Percentiles rank a stretch among this genome's conserved stretches.
Evolutionary conservation across 2,888 invertebrate genomes (phyloP).

Genomic region (Dynastes tityus): DNA sequence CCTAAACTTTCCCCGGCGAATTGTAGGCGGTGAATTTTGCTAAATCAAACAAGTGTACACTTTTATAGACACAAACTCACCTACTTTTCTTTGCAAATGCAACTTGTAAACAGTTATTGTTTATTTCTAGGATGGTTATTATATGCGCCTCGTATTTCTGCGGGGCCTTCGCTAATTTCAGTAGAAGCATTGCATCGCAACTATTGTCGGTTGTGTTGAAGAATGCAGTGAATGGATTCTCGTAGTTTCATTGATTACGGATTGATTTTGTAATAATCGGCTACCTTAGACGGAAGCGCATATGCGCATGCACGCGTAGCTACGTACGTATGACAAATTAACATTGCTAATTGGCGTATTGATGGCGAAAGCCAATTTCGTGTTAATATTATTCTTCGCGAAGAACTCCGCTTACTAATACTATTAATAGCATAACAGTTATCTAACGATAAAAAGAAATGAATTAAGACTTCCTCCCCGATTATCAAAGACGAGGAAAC

Average conservation of each 20-base stretch:
- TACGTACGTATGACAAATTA: conserved; percentile 15
- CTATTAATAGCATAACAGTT: neutral
- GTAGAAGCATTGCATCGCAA: too few species aligned
- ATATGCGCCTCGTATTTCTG: too few species aligned
- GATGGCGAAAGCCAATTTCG: conserved; percentile 5
- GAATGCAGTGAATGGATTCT: conserved; percentile 14
- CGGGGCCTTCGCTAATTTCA: too few species aligned
- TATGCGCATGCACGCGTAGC: neutral
- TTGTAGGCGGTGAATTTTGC: too few species aligned
- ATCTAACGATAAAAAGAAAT: conserved; percentile 1
- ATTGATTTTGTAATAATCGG: conserved; percentile 8
- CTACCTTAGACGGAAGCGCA: neutral
- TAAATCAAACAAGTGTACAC: too few species aligned
- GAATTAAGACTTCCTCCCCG: neutral
- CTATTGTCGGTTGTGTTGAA: neutral
- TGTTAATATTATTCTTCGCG: neutral
- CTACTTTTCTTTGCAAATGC: too few species aligned
- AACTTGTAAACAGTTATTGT: too few species aligned
- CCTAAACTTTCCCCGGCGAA: too few species aligned
- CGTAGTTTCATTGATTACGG: conserved; percentile 13
- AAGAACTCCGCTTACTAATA: neutral
- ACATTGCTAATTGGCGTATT: conserved; percentile 8
- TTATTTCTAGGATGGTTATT: too few species aligned
- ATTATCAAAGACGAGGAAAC: neutral
- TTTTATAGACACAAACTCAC: too few species aligned